phyloP scores from a whole-genome alignment of 2,888 invertebrate species.

The Trissolcus brochymenae region DNA sequence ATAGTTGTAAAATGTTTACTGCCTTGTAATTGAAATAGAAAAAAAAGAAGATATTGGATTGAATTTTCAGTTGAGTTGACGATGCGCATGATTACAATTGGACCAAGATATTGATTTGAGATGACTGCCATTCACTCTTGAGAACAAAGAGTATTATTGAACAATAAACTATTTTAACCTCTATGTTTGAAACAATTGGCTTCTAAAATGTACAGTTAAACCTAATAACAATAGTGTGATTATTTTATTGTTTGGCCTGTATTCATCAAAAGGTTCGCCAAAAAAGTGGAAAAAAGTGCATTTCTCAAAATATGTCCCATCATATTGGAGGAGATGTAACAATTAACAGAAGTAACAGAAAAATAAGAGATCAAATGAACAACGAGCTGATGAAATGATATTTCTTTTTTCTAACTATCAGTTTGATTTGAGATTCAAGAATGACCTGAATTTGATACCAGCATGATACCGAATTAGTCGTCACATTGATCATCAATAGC shows the following conservation, averaged over 20 bases:
- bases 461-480: constrained; percentile 8
- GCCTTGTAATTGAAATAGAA: background rate
- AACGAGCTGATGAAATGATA: no score
- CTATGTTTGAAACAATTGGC: constrained; percentile 10
- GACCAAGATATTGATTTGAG: constrained; percentile 46
- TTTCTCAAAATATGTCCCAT: no score
- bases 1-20: background rate
- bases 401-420: no score
- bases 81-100: constrained; percentile 40
- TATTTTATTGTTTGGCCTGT: no score
- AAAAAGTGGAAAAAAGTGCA: no score
- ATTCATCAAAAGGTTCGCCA: background rate
- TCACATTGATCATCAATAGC: constrained; percentile 8
- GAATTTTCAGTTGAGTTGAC: constrained; percentile 16
- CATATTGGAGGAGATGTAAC: no score
- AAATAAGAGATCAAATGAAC: no score
- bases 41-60: background rate
- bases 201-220: background rate
- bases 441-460: constrained; percentile 6
- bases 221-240: background rate
- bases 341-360: no score
- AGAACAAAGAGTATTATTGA: constrained; percentile 36
- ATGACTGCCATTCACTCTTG: constrained; percentile 29
- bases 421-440: no score
- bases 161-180: constrained; percentile 31